Evolutionary conservation across 2,888 invertebrate genomes (phyloP).

Genomic region (Amiota mariae): DNA sequence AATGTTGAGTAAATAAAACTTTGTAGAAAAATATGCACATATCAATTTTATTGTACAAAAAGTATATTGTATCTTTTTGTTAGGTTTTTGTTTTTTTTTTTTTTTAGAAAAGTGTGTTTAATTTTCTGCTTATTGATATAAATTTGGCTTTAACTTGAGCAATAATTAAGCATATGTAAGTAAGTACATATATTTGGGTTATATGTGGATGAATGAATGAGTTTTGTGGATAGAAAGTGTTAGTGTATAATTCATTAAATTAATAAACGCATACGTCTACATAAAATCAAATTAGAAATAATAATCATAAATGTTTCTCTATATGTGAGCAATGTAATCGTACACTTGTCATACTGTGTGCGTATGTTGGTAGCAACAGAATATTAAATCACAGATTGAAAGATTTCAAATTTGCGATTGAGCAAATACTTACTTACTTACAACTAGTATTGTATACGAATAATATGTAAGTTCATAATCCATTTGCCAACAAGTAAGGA

Average conservation of each 20-base stretch:
- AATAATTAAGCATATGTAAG: conserved; percentile 44
- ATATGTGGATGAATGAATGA: too few relatives aligned
- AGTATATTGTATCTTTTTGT: background rate
- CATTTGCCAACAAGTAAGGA: conserved; percentile 34
- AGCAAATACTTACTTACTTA: conserved; percentile 37
- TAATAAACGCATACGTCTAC: conserved; percentile 39
- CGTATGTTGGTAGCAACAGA: too few relatives aligned
- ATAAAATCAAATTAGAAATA: conserved; percentile 62
- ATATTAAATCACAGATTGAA: background rate
- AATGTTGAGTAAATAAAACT: conserved; percentile 49
- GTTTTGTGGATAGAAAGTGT: background rate
- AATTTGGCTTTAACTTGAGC: conserved; percentile 39
- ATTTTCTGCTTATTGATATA: conserved; percentile 54
- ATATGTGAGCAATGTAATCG: too few relatives aligned
- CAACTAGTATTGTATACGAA: conserved; percentile 30
- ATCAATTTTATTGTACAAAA: conserved; percentile 36
- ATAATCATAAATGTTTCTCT: conserved; percentile 52
- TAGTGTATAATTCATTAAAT: conserved; percentile 17
- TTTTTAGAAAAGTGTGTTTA: conserved; percentile 46
- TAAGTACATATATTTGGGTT: background rate
- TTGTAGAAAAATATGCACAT: conserved; percentile 38
- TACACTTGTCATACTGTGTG: background rate
- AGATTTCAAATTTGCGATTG: conserved; percentile 29
- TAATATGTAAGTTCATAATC: conserved; percentile 67
- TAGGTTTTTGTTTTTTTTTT: too few relatives aligned